A percentile compares a stretch with the other conserved stretches of the same genome.
These are phyloP conservation scores for Eupithecia exiguata DNA, from an alignment of 2,888 invertebrate genomes.

Conservation along the genomic window DNA sequence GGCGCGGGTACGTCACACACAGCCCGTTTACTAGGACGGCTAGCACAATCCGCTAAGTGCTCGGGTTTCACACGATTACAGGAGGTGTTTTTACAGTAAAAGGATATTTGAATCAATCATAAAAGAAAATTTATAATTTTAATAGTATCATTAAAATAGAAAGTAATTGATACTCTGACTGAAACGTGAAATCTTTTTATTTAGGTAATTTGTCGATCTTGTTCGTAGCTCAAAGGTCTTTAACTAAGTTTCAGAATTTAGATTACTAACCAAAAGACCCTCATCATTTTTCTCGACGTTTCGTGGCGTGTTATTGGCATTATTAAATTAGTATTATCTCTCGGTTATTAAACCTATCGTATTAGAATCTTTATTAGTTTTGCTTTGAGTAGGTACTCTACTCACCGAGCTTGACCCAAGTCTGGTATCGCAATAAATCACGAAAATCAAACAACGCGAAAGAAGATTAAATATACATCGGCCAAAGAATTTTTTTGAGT, in stretches of 20 bases:
- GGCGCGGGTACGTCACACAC: slow-evolving; percentile 57
- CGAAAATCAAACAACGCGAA: slow-evolving; percentile 4
- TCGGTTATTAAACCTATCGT: slow-evolving; percentile 10
- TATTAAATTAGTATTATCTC: slow-evolving; percentile 21
- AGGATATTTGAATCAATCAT: not conserved
- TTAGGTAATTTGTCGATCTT: slow-evolving; percentile 16
- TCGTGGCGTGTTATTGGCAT: slow-evolving; percentile 27
- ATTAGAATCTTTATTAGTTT: slow-evolving; percentile 3
- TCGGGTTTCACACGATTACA: slow-evolving; percentile 25
- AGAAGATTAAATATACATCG: not conserved
- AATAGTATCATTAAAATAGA: not conserved
- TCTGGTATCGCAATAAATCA: slow-evolving; percentile 4
- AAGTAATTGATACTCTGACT: not conserved
- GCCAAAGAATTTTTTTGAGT: slow-evolving; percentile 14
- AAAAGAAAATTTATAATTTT: not conserved
- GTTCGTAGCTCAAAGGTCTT: slow-evolving; percentile 3
- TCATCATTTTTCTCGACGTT: slow-evolving; percentile 29
- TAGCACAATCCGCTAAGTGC: slow-evolving; percentile 40
- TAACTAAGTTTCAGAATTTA: slow-evolving; percentile 20
- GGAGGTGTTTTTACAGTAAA: not conserved
- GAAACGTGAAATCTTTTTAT: not conserved
- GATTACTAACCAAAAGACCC: slow-evolving; percentile 24
- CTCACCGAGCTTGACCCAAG: not conserved
- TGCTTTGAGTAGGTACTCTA: not conserved
- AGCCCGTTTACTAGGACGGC: slow-evolving; percentile 60